Evolutionary conservation across 2,888 invertebrate genomes (phyloP), one percentile per base, ranked within the genome.

Genomic region (Operophtera brumata): DNA sequence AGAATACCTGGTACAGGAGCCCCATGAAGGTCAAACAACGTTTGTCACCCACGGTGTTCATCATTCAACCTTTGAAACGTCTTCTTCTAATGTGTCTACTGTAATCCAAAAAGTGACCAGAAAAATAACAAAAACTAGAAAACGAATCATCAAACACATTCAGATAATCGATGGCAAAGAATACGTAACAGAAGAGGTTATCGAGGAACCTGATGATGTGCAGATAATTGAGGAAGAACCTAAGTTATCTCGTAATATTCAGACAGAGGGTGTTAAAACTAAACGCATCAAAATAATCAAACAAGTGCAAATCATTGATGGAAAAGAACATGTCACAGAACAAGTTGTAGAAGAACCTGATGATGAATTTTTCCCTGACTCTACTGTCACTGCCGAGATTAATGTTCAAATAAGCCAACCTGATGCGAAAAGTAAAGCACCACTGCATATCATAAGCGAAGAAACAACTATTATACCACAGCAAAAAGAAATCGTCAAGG

Each of bases 131-230:
- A 91, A 93, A 59, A 94, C 93, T 68, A 94, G 93, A 25, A 91
- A 93, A 54, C 93, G 94, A 65, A 94, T 96, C 12, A 94, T 96
- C 39, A 93, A 94, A 66, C 93, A 94, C 65, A 93, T 95, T 11
- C 93, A 94, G 20, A 93, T 96, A 6, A 93, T 96, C 57, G 94
- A 96, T 77, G 96, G 96, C 0, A 94, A 95, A 80, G 96, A 96
- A 80, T 93, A 94, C 59, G 92, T 95, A 0, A 94, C 94, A 1
- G 96, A 96, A 83, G 96, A 96, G 84, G 88, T 96, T 0, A 92
- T 96, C 47, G 96, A 96, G 72, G 96, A 96, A 79, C 96, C 96
- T 0, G 96, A 94, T 75, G 94, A 94, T 73, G 86, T 94, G 6
- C 94, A 94, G 80, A 88, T 94, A 6, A 92, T 93, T 43, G 94